Evolutionary conservation across 2,888 invertebrate genomes (phyloP).

Genomic region (Rhorus exstirpatorius): DNA sequence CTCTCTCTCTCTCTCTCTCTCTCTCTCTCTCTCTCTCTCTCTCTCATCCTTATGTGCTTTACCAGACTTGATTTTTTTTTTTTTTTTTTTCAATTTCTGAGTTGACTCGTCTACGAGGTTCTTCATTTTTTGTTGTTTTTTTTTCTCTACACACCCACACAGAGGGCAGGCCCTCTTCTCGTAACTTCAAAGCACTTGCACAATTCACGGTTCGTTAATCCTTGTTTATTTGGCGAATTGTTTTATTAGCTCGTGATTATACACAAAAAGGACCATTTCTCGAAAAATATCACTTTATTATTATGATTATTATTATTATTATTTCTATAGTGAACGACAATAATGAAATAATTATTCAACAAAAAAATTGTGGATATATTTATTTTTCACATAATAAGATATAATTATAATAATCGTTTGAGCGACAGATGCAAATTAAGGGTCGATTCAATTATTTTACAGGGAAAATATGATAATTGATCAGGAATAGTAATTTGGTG

Average conservation of each 20-base stretch:
- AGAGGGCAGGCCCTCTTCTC: conserved; percentile 1
- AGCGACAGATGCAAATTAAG: no score
- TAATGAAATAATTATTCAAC: no score
- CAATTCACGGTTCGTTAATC: conserved; percentile 40
- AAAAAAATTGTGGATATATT: no score
- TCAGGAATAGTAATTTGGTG: no score
- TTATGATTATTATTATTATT: no score
- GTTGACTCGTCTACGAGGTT: background rate
- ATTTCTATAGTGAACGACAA: no score
- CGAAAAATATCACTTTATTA: no score
- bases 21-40: background rate
- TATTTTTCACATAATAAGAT: no score
- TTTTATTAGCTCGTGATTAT: conserved; percentile 27
- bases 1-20: background rate
- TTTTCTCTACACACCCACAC: background rate
- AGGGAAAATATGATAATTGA: no score
- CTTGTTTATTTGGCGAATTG: conserved; percentile 33
- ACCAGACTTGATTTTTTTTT: background rate
- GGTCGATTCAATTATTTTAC: no score
- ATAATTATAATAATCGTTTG: no score
- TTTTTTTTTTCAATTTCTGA: background rate
- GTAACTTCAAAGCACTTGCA: conserved; percentile 16
- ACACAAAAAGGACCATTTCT: no score
- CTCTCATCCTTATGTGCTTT: background rate
- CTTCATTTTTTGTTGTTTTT: background rate